Conservation (phyloP, 2,113 vertebrate species). For the Stictonetta naevosa region DNA sequence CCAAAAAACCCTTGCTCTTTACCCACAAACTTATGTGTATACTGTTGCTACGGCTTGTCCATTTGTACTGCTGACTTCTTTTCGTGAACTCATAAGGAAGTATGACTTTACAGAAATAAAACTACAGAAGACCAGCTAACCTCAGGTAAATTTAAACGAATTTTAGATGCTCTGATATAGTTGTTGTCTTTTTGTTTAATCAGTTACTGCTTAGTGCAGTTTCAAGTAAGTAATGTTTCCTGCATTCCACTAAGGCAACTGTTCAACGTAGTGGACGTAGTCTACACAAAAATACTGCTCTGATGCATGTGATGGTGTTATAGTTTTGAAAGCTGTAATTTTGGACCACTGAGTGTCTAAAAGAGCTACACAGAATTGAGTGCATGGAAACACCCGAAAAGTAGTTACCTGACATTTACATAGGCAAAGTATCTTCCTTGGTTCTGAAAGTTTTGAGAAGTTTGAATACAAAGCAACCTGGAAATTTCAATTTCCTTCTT, state of each 20-base stretch:
- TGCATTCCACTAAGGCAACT: not conserved
- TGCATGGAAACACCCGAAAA: not conserved
- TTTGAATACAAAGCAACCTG: not conserved
- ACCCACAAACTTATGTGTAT: not conserved
- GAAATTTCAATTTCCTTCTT: not conserved
- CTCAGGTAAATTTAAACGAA: not conserved
- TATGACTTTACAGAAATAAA: not conserved
- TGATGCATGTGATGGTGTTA: not conserved
- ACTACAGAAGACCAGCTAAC: not conserved
- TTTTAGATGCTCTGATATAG: not conserved
- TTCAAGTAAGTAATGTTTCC: not conserved
- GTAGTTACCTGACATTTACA: not conserved
- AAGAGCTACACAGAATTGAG: not conserved
- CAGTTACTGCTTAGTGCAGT: not conserved
- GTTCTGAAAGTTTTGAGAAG: not conserved
- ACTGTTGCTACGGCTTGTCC: not conserved
- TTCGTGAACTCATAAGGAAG: not conserved
- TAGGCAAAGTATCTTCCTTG: not conserved
- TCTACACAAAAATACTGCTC: not conserved
- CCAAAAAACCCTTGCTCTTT: not conserved
- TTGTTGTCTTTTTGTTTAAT: not conserved
- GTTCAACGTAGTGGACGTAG: not conserved
- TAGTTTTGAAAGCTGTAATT: not conserved
- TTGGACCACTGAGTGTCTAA: not conserved
- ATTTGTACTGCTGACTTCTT: not conserved